Conservation (phyloP, 2,888 invertebrate species). For the Harpalus rubripes region DNA sequence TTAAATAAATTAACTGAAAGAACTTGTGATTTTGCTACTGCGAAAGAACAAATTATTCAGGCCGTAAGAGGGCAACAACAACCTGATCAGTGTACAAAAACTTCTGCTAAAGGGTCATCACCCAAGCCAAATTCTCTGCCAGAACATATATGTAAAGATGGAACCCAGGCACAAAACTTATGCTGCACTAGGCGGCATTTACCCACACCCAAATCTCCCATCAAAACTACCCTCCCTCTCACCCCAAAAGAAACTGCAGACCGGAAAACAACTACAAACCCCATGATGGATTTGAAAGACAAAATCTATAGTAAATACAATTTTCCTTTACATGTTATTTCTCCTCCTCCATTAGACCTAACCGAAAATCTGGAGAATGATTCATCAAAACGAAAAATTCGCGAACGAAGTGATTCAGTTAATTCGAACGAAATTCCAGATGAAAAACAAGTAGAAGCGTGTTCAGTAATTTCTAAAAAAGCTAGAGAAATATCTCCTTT, state of each 20-base stretch:
- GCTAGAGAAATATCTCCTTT: conserved; percentile 74
- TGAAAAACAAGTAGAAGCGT: conserved; percentile 27
- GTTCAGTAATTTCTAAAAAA: conserved; percentile 72
- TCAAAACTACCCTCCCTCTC: background rate
- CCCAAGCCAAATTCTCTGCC: background rate
- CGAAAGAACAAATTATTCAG: conserved; percentile 12
- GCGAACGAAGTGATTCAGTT: conserved; percentile 54
- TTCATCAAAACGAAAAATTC: conserved; percentile 44
- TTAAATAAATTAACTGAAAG: background rate
- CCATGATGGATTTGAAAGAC: conserved; percentile 21
- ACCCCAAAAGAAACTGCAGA: conserved; percentile 10
- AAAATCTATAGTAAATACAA: conserved; percentile 33
- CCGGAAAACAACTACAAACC: background rate
- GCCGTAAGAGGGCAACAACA: conserved; percentile 13
- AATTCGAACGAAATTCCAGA: conserved; percentile 36
- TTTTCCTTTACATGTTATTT: background rate
- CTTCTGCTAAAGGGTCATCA: background rate
- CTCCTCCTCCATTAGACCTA: background rate
- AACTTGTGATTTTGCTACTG: background rate
- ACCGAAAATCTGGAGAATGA: conserved; percentile 4
- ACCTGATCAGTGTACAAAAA: background rate
- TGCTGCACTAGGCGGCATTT: conserved; percentile 18
- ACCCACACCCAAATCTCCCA: conserved; percentile 40
- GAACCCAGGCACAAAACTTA: background rate
- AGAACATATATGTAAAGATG: conserved; percentile 31